Conservation (phyloP, 2,113 vertebrate genomes). For the Pituophis catenifer region DNA sequence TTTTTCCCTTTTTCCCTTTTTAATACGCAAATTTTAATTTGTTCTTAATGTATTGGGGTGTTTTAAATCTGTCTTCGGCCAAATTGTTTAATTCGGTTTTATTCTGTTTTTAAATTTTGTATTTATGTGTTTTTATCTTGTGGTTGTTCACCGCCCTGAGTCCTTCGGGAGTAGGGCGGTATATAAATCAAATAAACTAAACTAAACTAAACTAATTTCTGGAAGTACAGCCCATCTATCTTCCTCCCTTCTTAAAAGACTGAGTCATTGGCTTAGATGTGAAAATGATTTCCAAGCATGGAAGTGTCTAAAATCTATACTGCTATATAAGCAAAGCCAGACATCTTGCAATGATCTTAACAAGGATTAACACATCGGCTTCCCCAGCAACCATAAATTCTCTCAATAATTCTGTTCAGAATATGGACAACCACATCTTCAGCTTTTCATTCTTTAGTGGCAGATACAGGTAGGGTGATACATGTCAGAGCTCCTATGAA, state of each 20-base stretch:
- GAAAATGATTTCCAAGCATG: neutral
- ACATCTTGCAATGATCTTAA: neutral
- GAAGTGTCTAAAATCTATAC: neutral
- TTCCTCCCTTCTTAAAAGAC: neutral
- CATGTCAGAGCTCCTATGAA: neutral
- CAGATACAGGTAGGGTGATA: neutral
- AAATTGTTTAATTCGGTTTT: no score
- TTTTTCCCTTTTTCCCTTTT: no score
- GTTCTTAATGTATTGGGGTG: no score
- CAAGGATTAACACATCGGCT: neutral
- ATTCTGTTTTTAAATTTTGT: no score
- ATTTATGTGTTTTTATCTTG: no score
- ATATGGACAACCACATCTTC: neutral
- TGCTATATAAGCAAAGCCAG: neutral
- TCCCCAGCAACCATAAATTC: neutral
- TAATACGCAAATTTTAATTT: no score
- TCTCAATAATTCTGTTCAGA: neutral
- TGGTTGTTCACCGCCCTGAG: no score
- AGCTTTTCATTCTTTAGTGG: neutral
- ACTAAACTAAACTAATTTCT: neutral
- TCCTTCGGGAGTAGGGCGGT: no score
- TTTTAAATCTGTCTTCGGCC: no score
- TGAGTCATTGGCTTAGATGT: neutral
- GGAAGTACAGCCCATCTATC: neutral
- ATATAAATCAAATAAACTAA: no score